phyloP scores from a whole-genome alignment of 2,888 invertebrate genomes.

The Thymelicus acteon region DNA sequence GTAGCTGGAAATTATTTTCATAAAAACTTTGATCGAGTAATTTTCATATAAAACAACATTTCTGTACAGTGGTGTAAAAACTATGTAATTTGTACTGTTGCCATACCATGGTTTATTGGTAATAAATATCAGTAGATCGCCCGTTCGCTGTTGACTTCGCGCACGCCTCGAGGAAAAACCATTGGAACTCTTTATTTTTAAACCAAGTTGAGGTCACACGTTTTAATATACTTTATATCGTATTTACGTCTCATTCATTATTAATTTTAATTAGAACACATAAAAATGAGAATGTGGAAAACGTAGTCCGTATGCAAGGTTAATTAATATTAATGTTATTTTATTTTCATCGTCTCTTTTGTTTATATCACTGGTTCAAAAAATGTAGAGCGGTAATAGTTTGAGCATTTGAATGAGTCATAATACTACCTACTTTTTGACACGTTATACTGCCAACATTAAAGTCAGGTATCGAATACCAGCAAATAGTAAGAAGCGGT shows the following conservation, averaged over 20 bases:
- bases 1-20: conserved; percentile 61
- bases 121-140: conserved; percentile 73
- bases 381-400: too few relatives aligned
- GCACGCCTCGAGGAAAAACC: conserved; percentile 53
- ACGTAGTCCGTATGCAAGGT: too few relatives aligned
- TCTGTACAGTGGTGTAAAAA: conserved; percentile 51
- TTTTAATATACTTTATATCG: conserved; percentile 45
- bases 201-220: conserved; percentile 61
- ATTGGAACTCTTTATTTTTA: conserved; percentile 65
- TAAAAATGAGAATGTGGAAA: too few relatives aligned
- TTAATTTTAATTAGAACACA: conserved; percentile 1
- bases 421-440: background rate
- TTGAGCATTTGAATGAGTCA: too few relatives aligned
- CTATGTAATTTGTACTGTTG: conserved; percentile 56
- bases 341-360: too few relatives aligned
- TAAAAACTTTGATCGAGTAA: conserved; percentile 51
- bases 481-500: background rate
- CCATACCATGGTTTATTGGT: conserved; percentile 68
- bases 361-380: too few relatives aligned
- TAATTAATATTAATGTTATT: background rate
- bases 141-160: conserved; percentile 60
- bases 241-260: conserved; percentile 12
- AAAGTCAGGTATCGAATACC: too few relatives aligned
- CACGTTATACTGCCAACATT: background rate
- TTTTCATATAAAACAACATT: conserved; percentile 57